Conservation (phyloP, 1,140 invertebrate species). For the Diabrotica undecimpunctata region DNA sequence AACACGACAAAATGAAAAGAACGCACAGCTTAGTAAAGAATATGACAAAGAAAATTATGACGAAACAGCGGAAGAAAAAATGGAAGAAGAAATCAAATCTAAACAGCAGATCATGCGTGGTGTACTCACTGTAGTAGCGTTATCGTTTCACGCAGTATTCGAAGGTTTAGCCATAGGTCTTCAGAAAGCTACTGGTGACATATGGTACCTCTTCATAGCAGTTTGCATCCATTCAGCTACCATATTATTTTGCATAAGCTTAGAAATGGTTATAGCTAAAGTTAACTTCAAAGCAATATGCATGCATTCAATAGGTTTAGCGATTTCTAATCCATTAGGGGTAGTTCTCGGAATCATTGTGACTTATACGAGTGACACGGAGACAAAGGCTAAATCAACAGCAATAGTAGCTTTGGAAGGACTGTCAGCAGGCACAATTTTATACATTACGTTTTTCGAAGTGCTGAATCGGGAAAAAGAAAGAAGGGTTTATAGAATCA, state of each 20-base stretch:
- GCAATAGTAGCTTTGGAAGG: constrained; percentile 43
- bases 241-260: constrained; percentile 66
- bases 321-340: constrained; percentile 68
- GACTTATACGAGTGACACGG: constrained; percentile 35
- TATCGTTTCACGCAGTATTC: constrained; percentile 77
- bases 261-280: constrained; percentile 64
- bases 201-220: constrained; percentile 68
- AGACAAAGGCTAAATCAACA: constrained; percentile 40
- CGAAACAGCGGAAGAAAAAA: background rate
- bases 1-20: constrained; percentile 10
- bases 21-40: background rate
- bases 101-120: constrained; percentile 53
- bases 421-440: constrained; percentile 45
- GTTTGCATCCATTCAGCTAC: constrained; percentile 74
- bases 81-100: constrained; percentile 27
- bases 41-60: background rate
- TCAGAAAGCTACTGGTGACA: constrained; percentile 57
- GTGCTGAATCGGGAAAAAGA: constrained; percentile 45
- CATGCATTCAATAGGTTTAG: constrained; percentile 58
- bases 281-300: constrained; percentile 57
- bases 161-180: constrained; percentile 79
- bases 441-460: constrained; percentile 48
- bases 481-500: constrained; percentile 38
- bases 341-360: constrained; percentile 58
- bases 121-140: constrained; percentile 66